These are phyloP conservation scores for Pheosia tremula DNA, from an alignment of 2,888 invertebrate genomes.

Conservation along the genomic window DNA sequence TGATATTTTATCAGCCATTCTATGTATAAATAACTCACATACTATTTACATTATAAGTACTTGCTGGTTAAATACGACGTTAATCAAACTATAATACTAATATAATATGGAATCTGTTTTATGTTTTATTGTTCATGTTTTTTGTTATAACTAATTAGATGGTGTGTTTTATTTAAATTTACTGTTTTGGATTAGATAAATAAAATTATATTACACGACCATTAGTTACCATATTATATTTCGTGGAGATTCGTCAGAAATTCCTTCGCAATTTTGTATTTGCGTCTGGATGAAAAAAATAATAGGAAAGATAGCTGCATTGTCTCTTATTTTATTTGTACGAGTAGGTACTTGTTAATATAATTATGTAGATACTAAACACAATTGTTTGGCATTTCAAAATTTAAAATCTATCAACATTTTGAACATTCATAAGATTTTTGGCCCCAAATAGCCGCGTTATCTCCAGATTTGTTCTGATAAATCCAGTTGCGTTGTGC, in stretches of 20 bases:
- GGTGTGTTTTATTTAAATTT: not conserved
- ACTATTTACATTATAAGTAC: slow-evolving; percentile 17
- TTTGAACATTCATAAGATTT: no score
- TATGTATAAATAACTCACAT: slow-evolving; percentile 58
- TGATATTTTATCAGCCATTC: slow-evolving; percentile 63
- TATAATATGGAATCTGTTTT: not conserved
- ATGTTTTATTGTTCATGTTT: not conserved
- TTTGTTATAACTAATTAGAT: not conserved
- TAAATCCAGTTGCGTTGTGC: slow-evolving; percentile 41
- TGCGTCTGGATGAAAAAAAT: no score
- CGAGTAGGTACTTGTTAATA: no score
- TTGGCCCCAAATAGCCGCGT: not conserved
- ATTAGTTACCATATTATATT: no score
- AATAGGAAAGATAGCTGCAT: no score
- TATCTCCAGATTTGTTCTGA: slow-evolving; percentile 13
- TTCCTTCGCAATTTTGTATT: no score
- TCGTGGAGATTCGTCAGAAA: no score
- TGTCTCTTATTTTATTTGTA: no score
- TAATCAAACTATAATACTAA: not conserved
- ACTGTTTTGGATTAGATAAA: not conserved
- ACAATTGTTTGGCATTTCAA: no score
- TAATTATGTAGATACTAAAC: no score
- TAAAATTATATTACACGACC: no score
- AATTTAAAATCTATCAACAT: no score
- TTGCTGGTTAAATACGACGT: slow-evolving; percentile 9